These are phyloP conservation scores for Acyrthosiphon pisum DNA, from an alignment of 1,140 invertebrate species.

Conservation along the genomic window DNA sequence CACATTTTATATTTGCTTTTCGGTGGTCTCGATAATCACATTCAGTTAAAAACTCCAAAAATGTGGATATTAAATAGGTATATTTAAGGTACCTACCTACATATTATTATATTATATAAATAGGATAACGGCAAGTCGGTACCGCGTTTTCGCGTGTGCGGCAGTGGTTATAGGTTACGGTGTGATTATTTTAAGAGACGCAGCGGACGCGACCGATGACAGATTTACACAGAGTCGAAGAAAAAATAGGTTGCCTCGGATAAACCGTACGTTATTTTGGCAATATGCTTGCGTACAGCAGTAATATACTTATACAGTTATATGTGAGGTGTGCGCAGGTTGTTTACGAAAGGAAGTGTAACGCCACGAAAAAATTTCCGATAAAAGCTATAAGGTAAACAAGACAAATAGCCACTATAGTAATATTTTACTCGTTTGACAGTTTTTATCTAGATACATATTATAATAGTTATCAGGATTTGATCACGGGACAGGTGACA, in stretches of 20 bases:
- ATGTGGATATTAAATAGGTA: neutral
- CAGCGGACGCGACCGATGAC: neutral
- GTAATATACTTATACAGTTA: neutral
- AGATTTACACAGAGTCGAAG: neutral
- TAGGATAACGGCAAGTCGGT: neutral
- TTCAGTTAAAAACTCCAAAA: neutral
- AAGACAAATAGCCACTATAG: neutral
- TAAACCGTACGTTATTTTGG: neutral
- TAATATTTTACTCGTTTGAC: neutral
- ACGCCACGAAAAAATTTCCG: neutral
- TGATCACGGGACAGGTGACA: neutral
- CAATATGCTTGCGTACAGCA: neutral
- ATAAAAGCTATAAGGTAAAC: neutral
- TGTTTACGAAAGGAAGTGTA: neutral
- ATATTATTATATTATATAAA: neutral
- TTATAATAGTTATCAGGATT: neutral
- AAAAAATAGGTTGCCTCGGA: constrained; percentile 11
- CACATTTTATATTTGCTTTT: neutral
- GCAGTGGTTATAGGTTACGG: neutral
- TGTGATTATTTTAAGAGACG: constrained; percentile 7
- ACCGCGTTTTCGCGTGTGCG: neutral
- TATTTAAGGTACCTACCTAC: neutral
- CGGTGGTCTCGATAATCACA: neutral
- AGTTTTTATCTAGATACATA: neutral
- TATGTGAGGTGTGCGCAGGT: neutral